Conservation (phyloP, 2,113 vertebrate genomes). For the Thermophis baileyi region DNA sequence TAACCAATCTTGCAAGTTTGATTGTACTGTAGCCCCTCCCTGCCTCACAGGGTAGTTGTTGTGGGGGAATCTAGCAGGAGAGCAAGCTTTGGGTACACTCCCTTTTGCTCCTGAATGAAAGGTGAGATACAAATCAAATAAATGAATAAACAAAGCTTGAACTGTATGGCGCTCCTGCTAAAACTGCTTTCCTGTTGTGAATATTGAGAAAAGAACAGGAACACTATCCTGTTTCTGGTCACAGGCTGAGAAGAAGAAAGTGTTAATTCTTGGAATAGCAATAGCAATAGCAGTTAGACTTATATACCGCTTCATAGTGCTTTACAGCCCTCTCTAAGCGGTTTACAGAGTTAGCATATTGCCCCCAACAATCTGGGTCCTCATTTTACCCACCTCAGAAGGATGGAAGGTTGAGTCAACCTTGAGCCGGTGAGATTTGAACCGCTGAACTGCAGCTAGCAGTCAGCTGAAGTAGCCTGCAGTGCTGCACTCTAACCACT, state of each 20-base stretch:
- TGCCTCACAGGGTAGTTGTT: neutral
- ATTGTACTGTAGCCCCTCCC: neutral
- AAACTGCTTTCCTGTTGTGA: neutral
- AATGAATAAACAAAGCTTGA: neutral
- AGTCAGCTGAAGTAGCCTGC: too few relatives aligned
- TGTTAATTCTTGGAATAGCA: too few relatives aligned
- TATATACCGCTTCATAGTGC: too few relatives aligned
- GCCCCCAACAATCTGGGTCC: too few relatives aligned
- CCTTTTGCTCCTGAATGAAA: neutral
- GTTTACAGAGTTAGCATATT: too few relatives aligned
- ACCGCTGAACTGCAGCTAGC: too few relatives aligned
- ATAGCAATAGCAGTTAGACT: too few relatives aligned
- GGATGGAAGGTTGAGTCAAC: too few relatives aligned
- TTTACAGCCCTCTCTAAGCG: too few relatives aligned
- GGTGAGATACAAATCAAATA: neutral
- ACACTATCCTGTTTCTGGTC: neutral
- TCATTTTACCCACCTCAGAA: too few relatives aligned
- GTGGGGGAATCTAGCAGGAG: neutral
- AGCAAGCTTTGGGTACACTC: neutral
- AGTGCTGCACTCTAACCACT: too few relatives aligned
- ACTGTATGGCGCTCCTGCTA: neutral
- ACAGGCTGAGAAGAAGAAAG: neutral
- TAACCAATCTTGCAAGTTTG: neutral
- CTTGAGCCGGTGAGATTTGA: too few relatives aligned
- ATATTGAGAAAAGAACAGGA: neutral